Conservation (phyloP, 2,797 vertebrate genomes). For the Mormyrops attenuatus region DNA sequence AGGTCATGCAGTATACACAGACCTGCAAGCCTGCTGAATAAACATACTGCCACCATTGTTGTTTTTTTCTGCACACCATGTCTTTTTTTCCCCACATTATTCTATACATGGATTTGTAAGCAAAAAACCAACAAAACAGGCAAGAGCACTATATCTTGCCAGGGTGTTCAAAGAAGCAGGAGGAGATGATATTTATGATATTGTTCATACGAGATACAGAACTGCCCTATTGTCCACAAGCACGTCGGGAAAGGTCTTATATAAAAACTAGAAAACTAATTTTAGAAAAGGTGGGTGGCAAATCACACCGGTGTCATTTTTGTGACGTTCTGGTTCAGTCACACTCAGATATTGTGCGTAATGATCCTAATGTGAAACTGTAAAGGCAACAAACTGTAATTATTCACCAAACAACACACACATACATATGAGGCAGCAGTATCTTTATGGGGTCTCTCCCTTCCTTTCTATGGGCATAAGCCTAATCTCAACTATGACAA, state of each 20-base stretch:
- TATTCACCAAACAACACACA: not conserved
- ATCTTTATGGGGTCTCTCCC: not conserved
- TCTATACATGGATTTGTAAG: not conserved
- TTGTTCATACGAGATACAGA: not conserved
- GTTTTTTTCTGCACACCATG: not conserved
- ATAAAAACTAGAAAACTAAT: not conserved
- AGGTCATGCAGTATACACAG: not conserved
- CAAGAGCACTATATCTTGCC: not conserved
- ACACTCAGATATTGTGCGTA: not conserved
- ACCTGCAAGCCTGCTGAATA: not conserved
- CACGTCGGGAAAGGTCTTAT: not conserved
- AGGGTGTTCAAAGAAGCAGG: not conserved
- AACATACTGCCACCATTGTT: not conserved
- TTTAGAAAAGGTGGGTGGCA: not conserved
- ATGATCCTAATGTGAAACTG: not conserved
- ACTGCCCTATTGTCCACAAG: not conserved
- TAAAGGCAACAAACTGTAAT: not conserved
- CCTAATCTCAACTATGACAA: not conserved
- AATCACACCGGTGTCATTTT: not conserved
- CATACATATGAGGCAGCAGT: not conserved
- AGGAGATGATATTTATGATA: not conserved
- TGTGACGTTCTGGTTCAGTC: not conserved
- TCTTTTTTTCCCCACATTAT: not conserved
- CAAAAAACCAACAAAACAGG: not conserved
- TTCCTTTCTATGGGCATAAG: not conserved